Conservation (phyloP, 2,888 invertebrate species). For the Drosophila monieri region DNA sequence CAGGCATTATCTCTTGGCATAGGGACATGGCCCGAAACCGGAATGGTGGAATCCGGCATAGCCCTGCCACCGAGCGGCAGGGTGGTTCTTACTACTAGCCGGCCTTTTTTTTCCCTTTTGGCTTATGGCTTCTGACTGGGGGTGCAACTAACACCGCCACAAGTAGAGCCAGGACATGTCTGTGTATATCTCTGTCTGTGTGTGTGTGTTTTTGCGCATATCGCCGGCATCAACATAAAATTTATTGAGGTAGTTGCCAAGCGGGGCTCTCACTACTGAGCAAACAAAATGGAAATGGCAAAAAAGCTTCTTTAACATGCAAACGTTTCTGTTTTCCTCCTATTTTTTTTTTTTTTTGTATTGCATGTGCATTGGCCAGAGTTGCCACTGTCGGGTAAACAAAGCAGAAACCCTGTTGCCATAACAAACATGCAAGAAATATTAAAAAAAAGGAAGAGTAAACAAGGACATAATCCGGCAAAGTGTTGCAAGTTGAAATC, state of each 20-base stretch:
- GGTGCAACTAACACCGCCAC: slow-evolving; percentile 52
- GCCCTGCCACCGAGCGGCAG: slow-evolving; percentile 42
- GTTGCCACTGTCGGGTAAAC: slow-evolving; percentile 37
- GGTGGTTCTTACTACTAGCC: slow-evolving; percentile 10
- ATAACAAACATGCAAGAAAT: slow-evolving; percentile 68
- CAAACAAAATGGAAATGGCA: slow-evolving; percentile 41
- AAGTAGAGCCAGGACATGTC: slow-evolving; percentile 49
- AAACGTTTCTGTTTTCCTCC: slow-evolving; percentile 30
- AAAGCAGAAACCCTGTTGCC: slow-evolving; percentile 53
- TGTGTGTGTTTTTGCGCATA: slow-evolving; percentile 30
- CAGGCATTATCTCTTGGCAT: slow-evolving; percentile 64
- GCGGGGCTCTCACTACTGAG: slow-evolving; percentile 23
- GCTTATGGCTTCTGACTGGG: slow-evolving; percentile 5
- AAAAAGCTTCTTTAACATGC: slow-evolving; percentile 39
- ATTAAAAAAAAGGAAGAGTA: not conserved
- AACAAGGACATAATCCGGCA: slow-evolving; percentile 12
- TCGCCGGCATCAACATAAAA: slow-evolving; percentile 70
- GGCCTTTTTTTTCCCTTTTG: slow-evolving; percentile 2
- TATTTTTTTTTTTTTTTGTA: not conserved
- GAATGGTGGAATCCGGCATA: slow-evolving; percentile 3
- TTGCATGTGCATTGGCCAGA: slow-evolving; percentile 22
- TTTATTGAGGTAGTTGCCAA: slow-evolving; percentile 79
- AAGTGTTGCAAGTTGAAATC: slow-evolving; percentile 57
- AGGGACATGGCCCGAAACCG: slow-evolving; percentile 18
- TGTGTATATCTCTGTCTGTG: slow-evolving; percentile 9